phyloP scores from a whole-genome alignment of 2,888 invertebrate species.

The Idaea biselata region DNA sequence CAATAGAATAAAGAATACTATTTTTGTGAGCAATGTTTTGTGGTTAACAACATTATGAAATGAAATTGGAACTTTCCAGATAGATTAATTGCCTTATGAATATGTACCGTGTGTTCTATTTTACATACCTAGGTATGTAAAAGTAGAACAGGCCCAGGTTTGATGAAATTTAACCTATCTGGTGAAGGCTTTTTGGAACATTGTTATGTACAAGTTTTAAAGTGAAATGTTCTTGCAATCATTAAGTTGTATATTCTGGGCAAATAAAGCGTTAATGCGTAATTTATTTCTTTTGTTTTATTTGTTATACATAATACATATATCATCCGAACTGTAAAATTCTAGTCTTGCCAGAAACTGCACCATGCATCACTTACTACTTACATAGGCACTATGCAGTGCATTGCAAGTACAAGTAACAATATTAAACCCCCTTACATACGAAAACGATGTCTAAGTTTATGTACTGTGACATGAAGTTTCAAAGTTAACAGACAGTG shows the following conservation, averaged over 20 bases:
- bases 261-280: slow-evolving; percentile 77
- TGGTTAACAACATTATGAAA: slow-evolving; percentile 37
- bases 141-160: background rate
- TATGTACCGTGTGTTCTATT: background rate
- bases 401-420: too few relatives aligned
- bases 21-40: slow-evolving; percentile 73
- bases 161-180: background rate
- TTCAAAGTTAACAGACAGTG: too few relatives aligned
- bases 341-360: too few relatives aligned
- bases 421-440: too few relatives aligned
- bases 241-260: slow-evolving; percentile 78
- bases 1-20: slow-evolving; percentile 66
- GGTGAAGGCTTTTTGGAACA: slow-evolving; percentile 27
- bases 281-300: slow-evolving; percentile 49
- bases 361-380: too few relatives aligned
- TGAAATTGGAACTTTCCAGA: slow-evolving; percentile 16
- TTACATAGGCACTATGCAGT: too few relatives aligned
- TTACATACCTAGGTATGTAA: background rate
- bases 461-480: too few relatives aligned
- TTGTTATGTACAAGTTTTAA: slow-evolving; percentile 54
- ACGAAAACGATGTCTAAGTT: too few relatives aligned
- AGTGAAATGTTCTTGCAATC: slow-evolving; percentile 72
- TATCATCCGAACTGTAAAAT: too few relatives aligned
- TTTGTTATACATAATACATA: background rate
- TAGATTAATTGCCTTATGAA: background rate